A percentile compares a stretch with the other conserved stretches of the same genome.
These are phyloP conservation scores for Rhineura floridana DNA, from an alignment of 2,113 vertebrate genomes.

Conservation along the genomic window DNA sequence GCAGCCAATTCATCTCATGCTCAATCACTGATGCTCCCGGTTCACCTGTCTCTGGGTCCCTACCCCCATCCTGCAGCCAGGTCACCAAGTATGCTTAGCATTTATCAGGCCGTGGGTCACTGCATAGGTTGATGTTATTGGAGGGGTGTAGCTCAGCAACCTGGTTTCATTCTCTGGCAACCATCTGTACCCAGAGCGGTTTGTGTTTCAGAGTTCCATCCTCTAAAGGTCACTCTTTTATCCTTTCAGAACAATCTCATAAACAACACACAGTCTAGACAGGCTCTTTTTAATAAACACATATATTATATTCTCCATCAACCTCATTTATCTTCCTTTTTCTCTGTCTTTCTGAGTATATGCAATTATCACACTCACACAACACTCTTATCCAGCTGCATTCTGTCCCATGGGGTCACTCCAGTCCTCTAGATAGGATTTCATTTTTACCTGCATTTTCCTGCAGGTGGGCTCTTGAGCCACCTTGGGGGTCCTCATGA, in stretches of 20 bases:
- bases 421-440: background rate
- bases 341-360: background rate
- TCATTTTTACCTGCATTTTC: background rate
- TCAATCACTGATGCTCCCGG: background rate
- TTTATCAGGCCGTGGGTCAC: background rate
- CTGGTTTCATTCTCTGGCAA: background rate
- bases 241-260: background rate
- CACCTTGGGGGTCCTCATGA: too few relatives aligned
- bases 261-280: conserved; percentile 12
- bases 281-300: background rate
- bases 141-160: background rate
- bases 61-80: background rate
- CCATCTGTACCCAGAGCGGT: background rate
- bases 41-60: too few relatives aligned
- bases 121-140: background rate
- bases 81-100: background rate
- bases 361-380: background rate
- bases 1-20: background rate
- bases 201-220: background rate
- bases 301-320: background rate
- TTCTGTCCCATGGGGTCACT: background rate
- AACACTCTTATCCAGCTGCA: background rate
- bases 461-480: background rate
- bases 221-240: conserved; percentile 10
- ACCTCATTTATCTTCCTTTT: background rate